phyloP scores from a whole-genome alignment of 2,888 invertebrate genomes.

The Eilema depressum region DNA sequence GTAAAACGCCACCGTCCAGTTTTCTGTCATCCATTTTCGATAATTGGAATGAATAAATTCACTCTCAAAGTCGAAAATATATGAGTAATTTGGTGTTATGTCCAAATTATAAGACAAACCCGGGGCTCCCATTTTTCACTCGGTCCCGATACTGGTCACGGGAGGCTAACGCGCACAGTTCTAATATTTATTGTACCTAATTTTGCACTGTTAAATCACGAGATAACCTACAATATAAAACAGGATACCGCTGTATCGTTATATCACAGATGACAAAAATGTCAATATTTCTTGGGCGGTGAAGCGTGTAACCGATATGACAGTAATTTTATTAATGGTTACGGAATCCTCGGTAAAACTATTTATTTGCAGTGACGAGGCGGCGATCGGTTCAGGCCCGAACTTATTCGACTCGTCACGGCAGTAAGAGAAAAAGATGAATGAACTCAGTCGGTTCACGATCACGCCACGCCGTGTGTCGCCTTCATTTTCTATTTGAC shows the following conservation, averaged over 20 bases:
- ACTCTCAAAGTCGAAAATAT: slow-evolving; percentile 98
- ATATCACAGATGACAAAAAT: slow-evolving; percentile 82
- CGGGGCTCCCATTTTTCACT: slow-evolving; percentile 71
- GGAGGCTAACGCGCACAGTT: slow-evolving; percentile 59
- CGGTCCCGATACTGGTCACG: slow-evolving; percentile 58
- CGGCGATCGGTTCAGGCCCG: slow-evolving; percentile 61
- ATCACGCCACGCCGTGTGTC: slow-evolving; percentile 63
- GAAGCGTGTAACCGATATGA: slow-evolving; percentile 69
- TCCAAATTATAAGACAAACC: slow-evolving; percentile 85
- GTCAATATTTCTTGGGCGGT: slow-evolving; percentile 72
- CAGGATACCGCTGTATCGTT: slow-evolving; percentile 73
- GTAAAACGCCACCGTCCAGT: slow-evolving; percentile 98
- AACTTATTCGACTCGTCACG: slow-evolving; percentile 66
- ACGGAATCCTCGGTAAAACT: slow-evolving; percentile 70
- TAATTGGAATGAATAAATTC: slow-evolving; percentile 96
- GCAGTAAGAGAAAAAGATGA: slow-evolving; percentile 67
- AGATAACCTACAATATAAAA: slow-evolving; percentile 78
- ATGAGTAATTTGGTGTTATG: slow-evolving; percentile 95
- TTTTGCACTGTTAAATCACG: slow-evolving; percentile 77
- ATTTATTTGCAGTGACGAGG: slow-evolving; percentile 78
- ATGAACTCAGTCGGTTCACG: slow-evolving; percentile 62
- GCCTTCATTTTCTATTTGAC: slow-evolving; percentile 62
- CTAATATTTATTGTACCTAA: slow-evolving; percentile 48
- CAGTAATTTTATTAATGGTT: slow-evolving; percentile 72
- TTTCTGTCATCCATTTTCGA: slow-evolving; percentile 97